Conservation (phyloP, 2,797 vertebrate species). For the Cephalopachus bancanus region DNA sequence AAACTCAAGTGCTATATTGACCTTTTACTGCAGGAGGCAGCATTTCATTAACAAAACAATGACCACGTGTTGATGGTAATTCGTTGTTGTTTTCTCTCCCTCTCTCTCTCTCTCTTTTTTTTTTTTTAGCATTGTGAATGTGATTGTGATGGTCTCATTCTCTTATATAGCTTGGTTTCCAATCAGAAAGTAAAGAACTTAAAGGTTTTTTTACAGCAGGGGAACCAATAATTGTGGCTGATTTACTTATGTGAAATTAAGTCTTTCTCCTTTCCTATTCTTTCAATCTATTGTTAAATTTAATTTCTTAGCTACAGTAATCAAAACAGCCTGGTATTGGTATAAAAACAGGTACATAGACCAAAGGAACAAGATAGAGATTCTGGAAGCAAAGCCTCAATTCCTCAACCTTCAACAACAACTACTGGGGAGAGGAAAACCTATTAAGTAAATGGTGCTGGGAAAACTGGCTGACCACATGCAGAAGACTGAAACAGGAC, state of each 20-base stretch:
- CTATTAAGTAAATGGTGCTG: too few relatives aligned
- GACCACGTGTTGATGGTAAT: not conserved
- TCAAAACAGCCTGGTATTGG: too few relatives aligned
- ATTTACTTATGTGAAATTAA: conserved; percentile 13
- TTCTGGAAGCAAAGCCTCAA: too few relatives aligned
- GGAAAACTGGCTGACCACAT: too few relatives aligned
- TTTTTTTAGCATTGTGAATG: not conserved
- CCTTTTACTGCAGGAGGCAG: conserved; percentile 72
- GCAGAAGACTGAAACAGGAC: too few relatives aligned
- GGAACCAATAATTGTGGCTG: not conserved
- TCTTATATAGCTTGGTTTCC: not conserved
- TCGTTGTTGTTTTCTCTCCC: not conserved
- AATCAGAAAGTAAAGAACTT: not conserved
- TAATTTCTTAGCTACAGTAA: not conserved
- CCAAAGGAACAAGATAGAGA: too few relatives aligned
- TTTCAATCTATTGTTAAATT: not conserved
- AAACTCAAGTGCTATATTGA: not conserved
- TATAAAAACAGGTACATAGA: too few relatives aligned
- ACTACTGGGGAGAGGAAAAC: too few relatives aligned
- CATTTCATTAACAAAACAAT: conserved; percentile 60
- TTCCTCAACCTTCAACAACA: too few relatives aligned
- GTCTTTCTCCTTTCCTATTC: not conserved
- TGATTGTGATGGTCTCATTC: not conserved
- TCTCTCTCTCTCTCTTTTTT: too few relatives aligned
- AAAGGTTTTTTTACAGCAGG: not conserved